Conservation (phyloP, 2,888 invertebrate species). For the Bruchidius siliquastri region DNA sequence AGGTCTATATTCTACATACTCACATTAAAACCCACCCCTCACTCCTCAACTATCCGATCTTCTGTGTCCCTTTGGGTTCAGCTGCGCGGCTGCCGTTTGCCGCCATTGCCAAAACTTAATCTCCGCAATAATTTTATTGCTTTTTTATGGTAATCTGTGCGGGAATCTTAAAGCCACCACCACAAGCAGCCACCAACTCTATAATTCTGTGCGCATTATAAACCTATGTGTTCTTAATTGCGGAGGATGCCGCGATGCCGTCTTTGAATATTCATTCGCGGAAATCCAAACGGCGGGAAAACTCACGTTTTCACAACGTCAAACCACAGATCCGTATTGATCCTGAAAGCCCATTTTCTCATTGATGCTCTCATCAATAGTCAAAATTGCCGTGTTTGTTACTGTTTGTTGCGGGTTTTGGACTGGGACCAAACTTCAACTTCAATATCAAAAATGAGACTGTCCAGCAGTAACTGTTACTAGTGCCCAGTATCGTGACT, state of each 20-base stretch:
- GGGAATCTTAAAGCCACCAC: not conserved
- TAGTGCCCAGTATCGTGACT: no score
- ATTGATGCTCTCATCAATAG: no score
- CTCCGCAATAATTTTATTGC: slow-evolving; percentile 35
- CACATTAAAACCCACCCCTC: no score
- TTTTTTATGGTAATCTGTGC: slow-evolving; percentile 34
- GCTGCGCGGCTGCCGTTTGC: slow-evolving; percentile 5
- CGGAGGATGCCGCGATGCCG: slow-evolving; percentile 13
- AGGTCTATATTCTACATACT: no score
- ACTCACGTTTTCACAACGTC: not conserved
- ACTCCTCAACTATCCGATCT: not conserved
- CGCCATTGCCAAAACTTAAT: slow-evolving; percentile 26
- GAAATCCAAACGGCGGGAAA: not conserved
- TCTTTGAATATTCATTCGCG: slow-evolving; percentile 26
- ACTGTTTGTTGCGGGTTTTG: no score
- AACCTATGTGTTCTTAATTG: slow-evolving; percentile 43
- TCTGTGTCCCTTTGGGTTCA: not conserved
- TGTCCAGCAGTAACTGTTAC: no score
- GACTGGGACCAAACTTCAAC: no score
- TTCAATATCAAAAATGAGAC: no score
- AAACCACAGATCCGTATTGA: not conserved
- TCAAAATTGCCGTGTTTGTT: no score
- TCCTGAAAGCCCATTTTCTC: not conserved
- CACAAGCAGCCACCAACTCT: not conserved
- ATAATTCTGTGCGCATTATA: slow-evolving; percentile 29